phyloP scores from a whole-genome alignment of 35 echinoderm and acorn worm genomes.

The Apostichopus californicus region DNA sequence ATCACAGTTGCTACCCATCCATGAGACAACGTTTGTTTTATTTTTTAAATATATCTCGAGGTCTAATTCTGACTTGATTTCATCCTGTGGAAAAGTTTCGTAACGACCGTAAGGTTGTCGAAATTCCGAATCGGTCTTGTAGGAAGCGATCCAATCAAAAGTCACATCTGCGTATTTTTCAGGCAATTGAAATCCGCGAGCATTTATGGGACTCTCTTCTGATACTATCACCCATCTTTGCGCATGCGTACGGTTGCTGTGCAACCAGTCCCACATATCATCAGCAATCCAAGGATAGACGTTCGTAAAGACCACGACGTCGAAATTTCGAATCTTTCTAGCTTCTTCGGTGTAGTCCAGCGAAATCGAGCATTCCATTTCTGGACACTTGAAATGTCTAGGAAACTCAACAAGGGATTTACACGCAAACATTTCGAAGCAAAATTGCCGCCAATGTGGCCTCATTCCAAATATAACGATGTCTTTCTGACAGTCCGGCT shows the following conservation, averaged over 20 bases:
- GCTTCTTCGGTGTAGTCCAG: neutral
- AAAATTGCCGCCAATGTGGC: slow-evolving; percentile 16
- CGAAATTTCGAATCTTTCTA: neutral
- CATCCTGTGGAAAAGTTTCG: neutral
- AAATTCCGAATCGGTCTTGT: slow-evolving; percentile 46
- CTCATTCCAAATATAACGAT: slow-evolving; percentile 18
- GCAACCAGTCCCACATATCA: slow-evolving; percentile 36
- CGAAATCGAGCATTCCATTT: neutral
- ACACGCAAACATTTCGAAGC: neutral
- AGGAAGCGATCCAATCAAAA: slow-evolving; percentile 16
- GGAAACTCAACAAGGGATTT: slow-evolving; percentile 30
- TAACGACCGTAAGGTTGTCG: slow-evolving; percentile 24
- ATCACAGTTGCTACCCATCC: slow-evolving; percentile 64
- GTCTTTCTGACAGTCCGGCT: neutral
- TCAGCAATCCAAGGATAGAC: slow-evolving; percentile 22
- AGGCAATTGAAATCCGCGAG: neutral
- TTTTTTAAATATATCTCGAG: neutral
- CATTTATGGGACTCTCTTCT: slow-evolving; percentile 9
- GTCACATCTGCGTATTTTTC: slow-evolving; percentile 12
- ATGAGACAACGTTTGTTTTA: slow-evolving; percentile 50
- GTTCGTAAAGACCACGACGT: slow-evolving; percentile 37
- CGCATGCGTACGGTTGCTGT: neutral
- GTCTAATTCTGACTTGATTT: neutral
- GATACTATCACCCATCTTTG: slow-evolving; percentile 34
- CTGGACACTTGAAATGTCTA: neutral